phyloP scores from a whole-genome alignment of 64 coral and sea anemone genomes.

The Actinia tenebrosa region DNA sequence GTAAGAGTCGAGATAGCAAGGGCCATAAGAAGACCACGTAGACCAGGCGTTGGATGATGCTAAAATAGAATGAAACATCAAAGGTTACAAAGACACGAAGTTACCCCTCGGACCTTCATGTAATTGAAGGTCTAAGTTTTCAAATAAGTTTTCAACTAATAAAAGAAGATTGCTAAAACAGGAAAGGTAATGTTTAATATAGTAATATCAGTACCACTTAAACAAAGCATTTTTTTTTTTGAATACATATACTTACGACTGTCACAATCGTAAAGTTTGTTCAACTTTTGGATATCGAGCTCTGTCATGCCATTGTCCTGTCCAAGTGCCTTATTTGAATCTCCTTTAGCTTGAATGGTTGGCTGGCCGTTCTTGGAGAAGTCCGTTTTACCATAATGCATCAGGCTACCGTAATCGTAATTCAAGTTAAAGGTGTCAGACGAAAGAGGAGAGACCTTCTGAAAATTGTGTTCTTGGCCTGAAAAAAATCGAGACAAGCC shows the following conservation, averaged over 20 bases:
- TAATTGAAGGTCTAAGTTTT: too few species aligned
- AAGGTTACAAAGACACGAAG: background rate
- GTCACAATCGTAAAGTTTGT: background rate
- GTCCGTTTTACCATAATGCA: constrained; percentile 9
- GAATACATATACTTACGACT: background rate
- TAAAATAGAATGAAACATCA: background rate
- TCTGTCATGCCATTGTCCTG: constrained; percentile 7
- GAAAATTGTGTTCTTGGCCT: background rate
- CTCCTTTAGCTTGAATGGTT: constrained; percentile 5
- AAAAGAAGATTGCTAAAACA: too few species aligned
- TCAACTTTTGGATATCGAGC: background rate
- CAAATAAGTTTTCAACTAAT: too few species aligned
- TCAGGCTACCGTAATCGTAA: constrained; percentile 4
- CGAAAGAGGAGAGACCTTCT: background rate
- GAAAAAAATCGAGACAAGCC: background rate
- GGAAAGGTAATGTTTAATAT: too few species aligned
- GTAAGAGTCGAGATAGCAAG: background rate
- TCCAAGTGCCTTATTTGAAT: background rate
- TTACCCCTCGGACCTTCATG: too few species aligned
- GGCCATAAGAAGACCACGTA: background rate
- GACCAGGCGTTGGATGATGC: background rate
- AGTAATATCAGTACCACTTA: background rate
- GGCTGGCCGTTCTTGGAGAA: constrained; percentile 11
- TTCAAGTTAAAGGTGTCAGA: background rate
- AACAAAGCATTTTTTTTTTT: background rate